These are phyloP conservation scores for Valencia hispanica DNA, from an alignment of 2,797 vertebrate genomes.

Conservation along the genomic window DNA sequence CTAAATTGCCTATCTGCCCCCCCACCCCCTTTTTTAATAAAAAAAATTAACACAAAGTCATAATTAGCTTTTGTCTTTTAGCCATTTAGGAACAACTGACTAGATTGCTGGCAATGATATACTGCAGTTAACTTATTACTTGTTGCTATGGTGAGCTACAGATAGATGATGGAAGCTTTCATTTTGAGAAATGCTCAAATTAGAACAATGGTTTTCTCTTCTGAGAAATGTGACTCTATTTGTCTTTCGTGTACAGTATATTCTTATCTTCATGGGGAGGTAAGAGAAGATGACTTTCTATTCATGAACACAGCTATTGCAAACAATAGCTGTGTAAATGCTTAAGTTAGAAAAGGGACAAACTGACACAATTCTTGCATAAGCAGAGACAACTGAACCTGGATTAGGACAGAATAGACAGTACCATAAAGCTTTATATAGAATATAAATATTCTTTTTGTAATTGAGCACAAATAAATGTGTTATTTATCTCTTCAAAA, in stretches of 20 bases:
- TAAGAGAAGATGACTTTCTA: constrained; percentile 18
- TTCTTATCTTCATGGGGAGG: constrained; percentile 6
- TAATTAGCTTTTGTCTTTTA: constrained; percentile 68
- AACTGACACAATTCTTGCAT: constrained; percentile 21
- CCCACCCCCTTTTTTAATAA: too few relatives aligned
- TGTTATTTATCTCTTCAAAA: not conserved
- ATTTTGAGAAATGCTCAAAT: constrained; percentile 49
- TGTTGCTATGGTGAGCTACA: constrained; percentile 79
- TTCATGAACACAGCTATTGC: constrained; percentile 4
- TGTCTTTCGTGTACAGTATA: constrained; percentile 1
- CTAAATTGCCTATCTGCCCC: constrained; percentile 27
- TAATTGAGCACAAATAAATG: not conserved
- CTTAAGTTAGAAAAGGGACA: constrained; percentile 4
- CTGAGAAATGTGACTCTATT: constrained; percentile 15
- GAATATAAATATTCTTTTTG: not conserved
- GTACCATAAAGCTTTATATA: not conserved
- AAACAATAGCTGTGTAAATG: constrained; percentile 7
- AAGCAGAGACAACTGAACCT: constrained; percentile 2
- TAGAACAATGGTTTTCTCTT: constrained; percentile 38
- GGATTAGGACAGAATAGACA: not conserved
- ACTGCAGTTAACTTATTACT: constrained; percentile 63
- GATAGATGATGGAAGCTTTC: constrained; percentile 40
- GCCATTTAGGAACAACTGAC: constrained; percentile 63
- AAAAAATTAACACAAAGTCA: too few relatives aligned
- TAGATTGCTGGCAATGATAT: constrained; percentile 68